Evolutionary conservation across 1,140 invertebrate species (phyloP).

Genomic region (Drosophila sproati): DNA sequence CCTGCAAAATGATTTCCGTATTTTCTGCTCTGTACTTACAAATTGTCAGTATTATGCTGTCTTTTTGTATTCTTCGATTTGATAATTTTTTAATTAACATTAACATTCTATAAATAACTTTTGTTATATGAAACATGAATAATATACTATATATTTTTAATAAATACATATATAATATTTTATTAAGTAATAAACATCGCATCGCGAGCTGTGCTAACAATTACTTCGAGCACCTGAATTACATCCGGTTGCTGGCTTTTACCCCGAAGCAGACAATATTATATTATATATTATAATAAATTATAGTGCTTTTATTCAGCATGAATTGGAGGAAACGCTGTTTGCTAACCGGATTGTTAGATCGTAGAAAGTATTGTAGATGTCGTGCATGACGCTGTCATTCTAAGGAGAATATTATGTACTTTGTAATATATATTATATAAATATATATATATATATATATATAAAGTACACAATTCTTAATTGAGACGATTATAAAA

Average conservation of each 20-base stretch:
- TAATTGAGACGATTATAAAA: conserved; percentile 48
- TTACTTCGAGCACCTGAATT: conserved; percentile 41
- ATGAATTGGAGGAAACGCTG: conserved; percentile 50
- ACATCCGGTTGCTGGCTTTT: conserved; percentile 26
- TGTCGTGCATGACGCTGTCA: conserved; percentile 37
- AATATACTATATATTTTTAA: no score
- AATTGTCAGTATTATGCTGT: no score
- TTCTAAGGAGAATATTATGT: conserved; percentile 1
- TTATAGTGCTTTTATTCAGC: conserved; percentile 27
- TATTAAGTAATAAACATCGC: no score
- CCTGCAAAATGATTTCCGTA: conserved; percentile 42
- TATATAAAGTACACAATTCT: conserved; percentile 46
- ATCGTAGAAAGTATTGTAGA: conserved; percentile 62
- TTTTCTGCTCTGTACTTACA: conserved; percentile 12
- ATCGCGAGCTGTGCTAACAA: conserved; percentile 49
- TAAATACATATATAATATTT: no score
- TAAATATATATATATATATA: neutral
- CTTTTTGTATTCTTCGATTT: conserved; percentile 51
- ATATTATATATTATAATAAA: no score
- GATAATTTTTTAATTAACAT: conserved; percentile 62
- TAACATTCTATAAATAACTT: conserved; percentile 69
- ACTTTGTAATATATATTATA: neutral
- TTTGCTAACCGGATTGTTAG: conserved; percentile 12
- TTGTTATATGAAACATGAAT: conserved; percentile 43
- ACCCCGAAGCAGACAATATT: no score